Conservation (phyloP, 2,113 vertebrate genomes). For the Rhagologus leucostigma region DNA sequence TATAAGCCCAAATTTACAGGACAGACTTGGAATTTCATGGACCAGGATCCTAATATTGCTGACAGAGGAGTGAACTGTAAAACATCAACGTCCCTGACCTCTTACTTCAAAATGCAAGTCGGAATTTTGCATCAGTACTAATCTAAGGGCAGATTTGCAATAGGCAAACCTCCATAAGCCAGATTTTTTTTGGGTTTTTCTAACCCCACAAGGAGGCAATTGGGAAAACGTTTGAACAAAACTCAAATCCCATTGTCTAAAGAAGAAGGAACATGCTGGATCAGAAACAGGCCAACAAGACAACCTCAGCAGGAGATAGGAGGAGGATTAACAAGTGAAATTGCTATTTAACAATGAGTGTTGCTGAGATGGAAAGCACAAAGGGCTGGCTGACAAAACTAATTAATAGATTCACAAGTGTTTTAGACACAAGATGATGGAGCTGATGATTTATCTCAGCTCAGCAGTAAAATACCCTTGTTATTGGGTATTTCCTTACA, state of each 20-base stretch:
- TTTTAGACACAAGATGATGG: not conserved
- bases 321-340: conserved; percentile 30
- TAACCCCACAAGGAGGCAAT: not conserved
- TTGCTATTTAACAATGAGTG: not conserved
- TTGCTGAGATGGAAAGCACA: conserved; percentile 22
- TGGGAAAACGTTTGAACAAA: not conserved
- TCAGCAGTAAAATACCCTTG: not conserved
- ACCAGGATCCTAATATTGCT: not conserved
- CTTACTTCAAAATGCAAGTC: not conserved
- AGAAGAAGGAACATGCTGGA: not conserved
- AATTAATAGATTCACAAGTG: conserved; percentile 3
- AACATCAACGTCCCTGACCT: not conserved
- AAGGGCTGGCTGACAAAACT: conserved; percentile 23
- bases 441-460: not conserved
- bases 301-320: conserved; percentile 3
- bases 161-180: not conserved
- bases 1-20: not conserved
- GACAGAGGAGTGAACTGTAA: not conserved
- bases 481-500: not conserved
- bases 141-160: not conserved
- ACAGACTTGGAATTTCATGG: not conserved
- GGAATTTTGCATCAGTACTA: not conserved
- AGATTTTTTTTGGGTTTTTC: not conserved
- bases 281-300: not conserved
- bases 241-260: not conserved